Percentiles rank a stretch among this genome's conserved stretches.
Conservation (phyloP, 2,888 invertebrate genomes). For the Chelonus formosanus region DNA sequence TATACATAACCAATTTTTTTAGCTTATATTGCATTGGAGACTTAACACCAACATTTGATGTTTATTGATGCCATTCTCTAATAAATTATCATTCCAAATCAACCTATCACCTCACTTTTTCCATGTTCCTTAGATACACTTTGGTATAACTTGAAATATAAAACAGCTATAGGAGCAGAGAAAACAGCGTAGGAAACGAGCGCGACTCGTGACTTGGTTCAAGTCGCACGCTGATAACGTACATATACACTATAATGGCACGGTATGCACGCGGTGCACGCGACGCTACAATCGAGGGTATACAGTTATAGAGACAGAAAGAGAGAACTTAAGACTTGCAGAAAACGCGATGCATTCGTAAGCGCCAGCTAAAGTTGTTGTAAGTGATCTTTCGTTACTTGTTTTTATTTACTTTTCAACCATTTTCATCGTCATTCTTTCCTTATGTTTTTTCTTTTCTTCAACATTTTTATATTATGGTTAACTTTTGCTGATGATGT, state of each 20-base stretch:
- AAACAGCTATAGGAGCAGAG: background rate
- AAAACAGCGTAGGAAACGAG: constrained; percentile 33
- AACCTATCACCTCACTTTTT: constrained; percentile 1
- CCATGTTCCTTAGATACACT: constrained; percentile 17
- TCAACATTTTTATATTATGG: too few species aligned
- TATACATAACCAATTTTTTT: background rate
- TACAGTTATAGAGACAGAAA: constrained; percentile 34
- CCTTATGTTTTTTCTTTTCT: too few species aligned
- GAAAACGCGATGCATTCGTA: background rate
- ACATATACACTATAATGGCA: constrained; percentile 34
- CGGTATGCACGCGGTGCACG: constrained; percentile 37
- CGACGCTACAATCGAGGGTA: constrained; percentile 31
- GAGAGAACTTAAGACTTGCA: constrained; percentile 15
- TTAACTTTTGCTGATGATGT: too few species aligned
- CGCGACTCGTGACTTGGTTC: constrained; percentile 37
- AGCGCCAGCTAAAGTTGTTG: background rate
- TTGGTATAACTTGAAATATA: background rate
- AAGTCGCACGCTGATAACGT: constrained; percentile 38
- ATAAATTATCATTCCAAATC: constrained; percentile 2
- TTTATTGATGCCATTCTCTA: constrained; percentile 6
- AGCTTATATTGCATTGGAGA: too few species aligned
- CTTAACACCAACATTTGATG: background rate
- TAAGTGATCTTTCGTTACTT: too few species aligned
- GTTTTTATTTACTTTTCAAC: too few species aligned
- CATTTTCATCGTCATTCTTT: too few species aligned